phyloP scores from a whole-genome alignment of 2,113 vertebrate species.

The Xenopus borealis region DNA sequence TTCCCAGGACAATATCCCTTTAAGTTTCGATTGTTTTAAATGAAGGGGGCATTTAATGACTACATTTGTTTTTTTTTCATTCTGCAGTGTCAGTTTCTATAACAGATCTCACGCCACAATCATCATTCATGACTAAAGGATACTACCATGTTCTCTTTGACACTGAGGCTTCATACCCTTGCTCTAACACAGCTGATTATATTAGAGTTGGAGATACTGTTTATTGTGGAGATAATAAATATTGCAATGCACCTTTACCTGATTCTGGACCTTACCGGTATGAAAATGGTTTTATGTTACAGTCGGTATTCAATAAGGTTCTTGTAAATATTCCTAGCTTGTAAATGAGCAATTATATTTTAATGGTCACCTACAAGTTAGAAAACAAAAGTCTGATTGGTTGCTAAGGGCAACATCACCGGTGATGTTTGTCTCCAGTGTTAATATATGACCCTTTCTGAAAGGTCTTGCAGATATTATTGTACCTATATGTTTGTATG shows the following conservation, averaged over 20 bases:
- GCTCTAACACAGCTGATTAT: neutral
- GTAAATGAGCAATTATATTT: too few species aligned
- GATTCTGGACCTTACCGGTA: slow-evolving; percentile 18
- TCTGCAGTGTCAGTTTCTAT: neutral
- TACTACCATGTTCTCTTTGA: neutral
- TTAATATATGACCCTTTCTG: too few species aligned
- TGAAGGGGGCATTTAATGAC: neutral
- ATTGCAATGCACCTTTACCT: slow-evolving; percentile 29
- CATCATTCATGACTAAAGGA: neutral
- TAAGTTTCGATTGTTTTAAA: neutral
- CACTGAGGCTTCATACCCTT: neutral
- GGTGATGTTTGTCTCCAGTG: too few species aligned
- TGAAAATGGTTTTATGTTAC: neutral
- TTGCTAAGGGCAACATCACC: too few species aligned
- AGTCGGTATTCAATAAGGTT: neutral
- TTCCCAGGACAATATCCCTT: too few species aligned
- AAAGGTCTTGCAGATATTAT: too few species aligned
- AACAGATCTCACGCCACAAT: neutral
- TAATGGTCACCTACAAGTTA: too few species aligned
- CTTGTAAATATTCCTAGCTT: too few species aligned
- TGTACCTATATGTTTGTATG: too few species aligned
- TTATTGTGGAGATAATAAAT: neutral
- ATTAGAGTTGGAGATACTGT: slow-evolving; percentile 6
- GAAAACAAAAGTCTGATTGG: too few species aligned
- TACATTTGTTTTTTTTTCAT: neutral